phyloP scores from a whole-genome alignment of 2,113 vertebrate species.

The Clarias batrachus region DNA sequence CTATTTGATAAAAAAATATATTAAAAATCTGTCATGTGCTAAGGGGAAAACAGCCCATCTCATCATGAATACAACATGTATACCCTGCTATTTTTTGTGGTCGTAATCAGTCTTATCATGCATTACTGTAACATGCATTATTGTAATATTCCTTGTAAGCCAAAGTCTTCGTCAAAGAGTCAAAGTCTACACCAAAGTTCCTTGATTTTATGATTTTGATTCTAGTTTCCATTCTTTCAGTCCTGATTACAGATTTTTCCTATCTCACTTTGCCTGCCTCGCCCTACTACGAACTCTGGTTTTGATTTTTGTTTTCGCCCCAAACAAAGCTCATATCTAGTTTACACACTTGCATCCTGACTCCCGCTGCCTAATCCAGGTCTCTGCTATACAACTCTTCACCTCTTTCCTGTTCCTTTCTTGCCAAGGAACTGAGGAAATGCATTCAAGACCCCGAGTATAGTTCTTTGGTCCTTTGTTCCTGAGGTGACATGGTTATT shows the following conservation, averaged over 20 bases:
- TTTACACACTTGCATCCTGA: conserved; percentile 25
- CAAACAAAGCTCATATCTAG: neutral
- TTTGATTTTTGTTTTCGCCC: neutral
- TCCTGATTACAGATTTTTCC: neutral
- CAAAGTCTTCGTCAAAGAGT: neutral
- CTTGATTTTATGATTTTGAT: neutral
- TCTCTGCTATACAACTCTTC: neutral
- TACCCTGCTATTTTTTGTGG: neutral
- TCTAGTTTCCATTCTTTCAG: neutral
- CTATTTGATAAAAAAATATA: neutral
- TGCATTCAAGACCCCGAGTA: neutral
- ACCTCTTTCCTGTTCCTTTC: conserved; percentile 9
- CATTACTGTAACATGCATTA: no score
- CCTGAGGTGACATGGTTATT: neutral
- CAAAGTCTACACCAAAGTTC: neutral
- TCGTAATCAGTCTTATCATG: neutral
- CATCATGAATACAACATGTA: neutral
- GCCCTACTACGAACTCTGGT: neutral
- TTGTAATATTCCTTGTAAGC: neutral
- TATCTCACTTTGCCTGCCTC: neutral
- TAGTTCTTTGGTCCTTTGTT: neutral
- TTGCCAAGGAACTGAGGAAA: neutral
- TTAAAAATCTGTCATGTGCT: no score
- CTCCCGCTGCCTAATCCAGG: neutral
- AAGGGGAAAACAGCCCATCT: neutral